These are phyloP conservation scores for Drosophila borealis DNA, from an alignment of 2,888 invertebrate genomes.

Conservation along the genomic window DNA sequence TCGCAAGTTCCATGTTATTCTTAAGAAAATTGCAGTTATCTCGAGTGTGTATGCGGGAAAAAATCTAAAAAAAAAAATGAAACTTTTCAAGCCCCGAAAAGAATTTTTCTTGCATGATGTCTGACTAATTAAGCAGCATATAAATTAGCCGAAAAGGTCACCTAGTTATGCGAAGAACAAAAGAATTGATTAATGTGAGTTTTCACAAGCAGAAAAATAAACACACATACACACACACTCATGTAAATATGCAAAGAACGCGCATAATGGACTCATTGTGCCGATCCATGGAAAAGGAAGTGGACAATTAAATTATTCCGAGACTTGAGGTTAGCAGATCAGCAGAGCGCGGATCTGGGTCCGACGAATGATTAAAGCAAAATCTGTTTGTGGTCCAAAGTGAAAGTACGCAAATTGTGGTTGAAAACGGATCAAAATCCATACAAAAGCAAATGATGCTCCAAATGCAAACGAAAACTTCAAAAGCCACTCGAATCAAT, in stretches of 20 bases:
- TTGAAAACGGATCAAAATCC: slow-evolving; percentile 10
- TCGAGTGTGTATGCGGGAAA: not conserved
- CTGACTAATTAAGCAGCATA: slow-evolving; percentile 56
- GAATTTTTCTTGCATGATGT: slow-evolving; percentile 39
- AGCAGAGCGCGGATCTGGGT: slow-evolving; percentile 40
- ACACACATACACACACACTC: slow-evolving; percentile 8
- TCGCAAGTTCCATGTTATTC: not conserved
- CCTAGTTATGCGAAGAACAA: slow-evolving; percentile 69
- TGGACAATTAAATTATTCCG: slow-evolving; percentile 71
- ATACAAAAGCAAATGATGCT: slow-evolving; percentile 14
- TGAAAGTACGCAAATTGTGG: slow-evolving; percentile 64
- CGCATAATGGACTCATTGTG: slow-evolving; percentile 68
- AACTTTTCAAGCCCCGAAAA: slow-evolving; percentile 1
- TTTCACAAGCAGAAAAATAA: slow-evolving; percentile 53
- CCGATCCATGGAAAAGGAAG: slow-evolving; percentile 63
- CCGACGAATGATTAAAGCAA: slow-evolving; percentile 56
- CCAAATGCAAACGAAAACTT: slow-evolving; percentile 35
- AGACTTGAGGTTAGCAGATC: slow-evolving; percentile 68
- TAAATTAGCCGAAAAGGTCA: slow-evolving; percentile 68
- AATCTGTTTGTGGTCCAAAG: slow-evolving; percentile 41
- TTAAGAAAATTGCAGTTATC: slow-evolving; percentile 12
- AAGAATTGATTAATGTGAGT: slow-evolving; percentile 75
- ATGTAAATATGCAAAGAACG: slow-evolving; percentile 42
- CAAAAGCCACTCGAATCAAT: slow-evolving; percentile 55
- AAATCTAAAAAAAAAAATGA: not conserved